Evolutionary conservation across 2,113 vertebrate species (phyloP).

Genomic region (Alouatta palliata): DNA sequence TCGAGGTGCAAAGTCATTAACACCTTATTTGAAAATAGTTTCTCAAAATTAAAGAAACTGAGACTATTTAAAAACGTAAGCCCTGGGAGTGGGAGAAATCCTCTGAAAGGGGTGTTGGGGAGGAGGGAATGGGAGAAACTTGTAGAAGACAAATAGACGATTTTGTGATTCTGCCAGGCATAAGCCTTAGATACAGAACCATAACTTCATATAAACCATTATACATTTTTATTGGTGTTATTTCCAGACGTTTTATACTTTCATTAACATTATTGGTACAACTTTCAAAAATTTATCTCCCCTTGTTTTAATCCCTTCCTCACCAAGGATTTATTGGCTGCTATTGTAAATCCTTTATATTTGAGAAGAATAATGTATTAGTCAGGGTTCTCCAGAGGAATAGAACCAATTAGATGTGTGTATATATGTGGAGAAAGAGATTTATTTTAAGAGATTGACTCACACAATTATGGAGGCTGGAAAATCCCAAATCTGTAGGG

Average conservation of each 20-base stretch:
- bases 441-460: neutral
- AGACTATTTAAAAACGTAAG: neutral
- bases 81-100: neutral
- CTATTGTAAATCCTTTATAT: neutral
- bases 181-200: neutral
- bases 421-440: neutral
- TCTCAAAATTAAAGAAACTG: conserved; percentile 39
- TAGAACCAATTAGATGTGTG: neutral
- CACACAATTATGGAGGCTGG: neutral
- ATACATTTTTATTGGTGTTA: neutral
- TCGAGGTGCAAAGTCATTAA: conserved; percentile 47
- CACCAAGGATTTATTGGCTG: neutral
- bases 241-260: neutral
- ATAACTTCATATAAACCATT: neutral
- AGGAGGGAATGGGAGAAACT: neutral
- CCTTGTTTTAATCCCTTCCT: neutral
- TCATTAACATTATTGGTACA: neutral
- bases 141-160: neutral
- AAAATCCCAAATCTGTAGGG: neutral
- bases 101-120: neutral
- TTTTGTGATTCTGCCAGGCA: neutral
- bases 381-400: neutral
- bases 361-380: neutral
- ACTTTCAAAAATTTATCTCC: neutral
- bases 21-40: conserved; percentile 36